Evolutionary conservation across 2,888 invertebrate genomes (phyloP), one percentile per base, ranked within the genome.

Genomic region (Girardia tigrina): DNA sequence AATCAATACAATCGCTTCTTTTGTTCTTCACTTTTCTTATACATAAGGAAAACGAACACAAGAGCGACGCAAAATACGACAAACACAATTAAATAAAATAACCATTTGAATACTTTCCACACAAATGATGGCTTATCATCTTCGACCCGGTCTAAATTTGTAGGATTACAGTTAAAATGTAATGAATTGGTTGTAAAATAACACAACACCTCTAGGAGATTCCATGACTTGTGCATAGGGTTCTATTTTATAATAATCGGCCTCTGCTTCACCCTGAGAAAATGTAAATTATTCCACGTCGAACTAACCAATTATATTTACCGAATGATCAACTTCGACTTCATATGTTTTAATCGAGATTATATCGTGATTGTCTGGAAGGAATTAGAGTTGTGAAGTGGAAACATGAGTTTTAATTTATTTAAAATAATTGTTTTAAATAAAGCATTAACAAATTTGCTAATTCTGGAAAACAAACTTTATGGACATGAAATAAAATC

Each of bases 151-250:
- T 56, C 56, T 56, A 56, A 56, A 56, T 4, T 20, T 56, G 4
- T 56, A 56, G 4, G 2, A 56, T 12, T 56, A 56, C 4, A 56
- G 23, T 56, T 56, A 16, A n/a, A 56, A 56, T 12, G n/a, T 36
- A 36, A 36, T 16, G 8, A 8, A 36, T 2, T 56, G 20, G n/a
- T 56, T 4, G n/a, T 56, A 12, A n/a, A n/a, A n/a, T n/a, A n/a
- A n/a, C n/a, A n/a, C n/a, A 56, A 12, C 83, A 88, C 88, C 88
- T 81, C 97, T 87, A 0, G 94, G 94, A 14, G 93, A 88, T 81
- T 94, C 93, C 84, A 90, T 92, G 70, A 89, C 88, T n/a, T 89
- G 88, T 0, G 95, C 94, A 70, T 90, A 90, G 72, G 95, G 95
- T 42, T 91, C 86, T 77, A 97, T 91, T 73, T 90, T 88, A 0